These are phyloP conservation scores for Bubo blakistoni DNA, from an alignment of 2,113 vertebrate species.

Conservation along the genomic window DNA sequence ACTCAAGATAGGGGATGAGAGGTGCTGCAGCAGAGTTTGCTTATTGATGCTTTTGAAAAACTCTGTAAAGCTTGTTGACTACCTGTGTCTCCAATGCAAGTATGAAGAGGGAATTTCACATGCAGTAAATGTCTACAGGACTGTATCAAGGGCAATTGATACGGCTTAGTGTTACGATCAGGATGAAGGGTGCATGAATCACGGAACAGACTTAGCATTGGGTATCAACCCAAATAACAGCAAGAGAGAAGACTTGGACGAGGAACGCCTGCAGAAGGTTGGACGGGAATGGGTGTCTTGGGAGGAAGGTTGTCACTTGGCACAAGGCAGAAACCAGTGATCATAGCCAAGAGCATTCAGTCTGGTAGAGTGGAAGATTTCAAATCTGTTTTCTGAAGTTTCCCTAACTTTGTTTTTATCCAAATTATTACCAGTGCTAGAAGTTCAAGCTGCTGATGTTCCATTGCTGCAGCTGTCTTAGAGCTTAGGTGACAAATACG, in stretches of 20 bases:
- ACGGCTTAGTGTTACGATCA: background rate
- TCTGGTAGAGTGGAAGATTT: conserved; percentile 3
- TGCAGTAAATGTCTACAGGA: accelerated
- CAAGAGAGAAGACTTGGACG: background rate
- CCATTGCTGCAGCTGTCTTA: background rate
- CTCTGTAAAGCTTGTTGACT: background rate
- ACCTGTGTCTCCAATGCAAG: background rate
- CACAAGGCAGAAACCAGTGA: background rate
- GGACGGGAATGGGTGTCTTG: background rate
- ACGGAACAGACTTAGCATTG: background rate
- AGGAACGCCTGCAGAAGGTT: conserved; percentile 14
- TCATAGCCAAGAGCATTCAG: conserved; percentile 28
- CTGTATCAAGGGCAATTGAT: background rate
- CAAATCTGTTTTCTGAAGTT: conserved; percentile 27
- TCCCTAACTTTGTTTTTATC: background rate
- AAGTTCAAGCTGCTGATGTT: background rate
- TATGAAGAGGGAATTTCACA: background rate
- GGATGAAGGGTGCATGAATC: background rate
- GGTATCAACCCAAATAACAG: conserved; percentile 14
- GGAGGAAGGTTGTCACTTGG: background rate
- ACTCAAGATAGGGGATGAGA: background rate
- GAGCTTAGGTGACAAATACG: background rate
- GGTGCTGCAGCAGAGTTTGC: background rate
- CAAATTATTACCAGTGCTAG: background rate
- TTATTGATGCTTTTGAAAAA: background rate